A percentile compares a stretch with the other conserved stretches of the same genome.
phyloP scores from a whole-genome alignment of 2,113 vertebrate species.

The Hippocampus barbouri region DNA sequence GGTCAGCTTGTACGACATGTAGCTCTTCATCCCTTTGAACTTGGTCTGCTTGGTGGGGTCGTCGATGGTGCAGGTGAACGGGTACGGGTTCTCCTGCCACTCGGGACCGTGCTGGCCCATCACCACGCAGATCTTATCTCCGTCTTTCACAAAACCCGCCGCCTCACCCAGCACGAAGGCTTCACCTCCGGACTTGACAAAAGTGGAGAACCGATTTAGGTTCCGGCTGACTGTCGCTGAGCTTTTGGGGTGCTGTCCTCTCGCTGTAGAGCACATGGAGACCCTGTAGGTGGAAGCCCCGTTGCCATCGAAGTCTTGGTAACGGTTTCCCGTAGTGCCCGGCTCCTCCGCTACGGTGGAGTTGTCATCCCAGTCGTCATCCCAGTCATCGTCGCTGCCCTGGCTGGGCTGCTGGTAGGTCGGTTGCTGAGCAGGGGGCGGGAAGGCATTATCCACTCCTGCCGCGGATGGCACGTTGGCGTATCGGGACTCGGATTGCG shows the following conservation, averaged over 20 bases:
- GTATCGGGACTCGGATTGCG: slow-evolving; percentile 68
- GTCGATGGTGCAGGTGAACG: slow-evolving; percentile 88
- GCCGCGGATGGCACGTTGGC: slow-evolving; percentile 77
- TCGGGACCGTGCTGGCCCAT: slow-evolving; percentile 84
- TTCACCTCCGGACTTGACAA: slow-evolving; percentile 93
- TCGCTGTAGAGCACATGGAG: slow-evolving; percentile 73
- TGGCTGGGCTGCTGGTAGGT: slow-evolving; percentile 74
- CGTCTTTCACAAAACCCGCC: slow-evolving; percentile 87
- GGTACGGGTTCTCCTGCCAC: slow-evolving; percentile 97
- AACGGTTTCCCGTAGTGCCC: slow-evolving; percentile 68
- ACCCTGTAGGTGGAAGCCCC: slow-evolving; percentile 76
- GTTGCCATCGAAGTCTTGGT: slow-evolving; percentile 77
- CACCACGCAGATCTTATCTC: slow-evolving; percentile 92
- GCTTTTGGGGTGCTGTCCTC: slow-evolving; percentile 80
- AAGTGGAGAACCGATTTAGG: slow-evolving; percentile 95
- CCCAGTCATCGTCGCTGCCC: slow-evolving; percentile 94
- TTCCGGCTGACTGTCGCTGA: slow-evolving; percentile 90
- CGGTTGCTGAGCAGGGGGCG: slow-evolving; percentile 55
- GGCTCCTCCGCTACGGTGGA: slow-evolving; percentile 90
- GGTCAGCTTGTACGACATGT: slow-evolving; percentile 93
- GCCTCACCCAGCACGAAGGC: slow-evolving; percentile 95
- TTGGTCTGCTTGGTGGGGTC: slow-evolving; percentile 98
- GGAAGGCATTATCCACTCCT: slow-evolving; percentile 55
- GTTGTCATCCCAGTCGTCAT: slow-evolving; percentile 97
- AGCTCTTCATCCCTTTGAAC: slow-evolving; percentile 99